These are phyloP conservation scores for Palythoa heliodiscus DNA, from an alignment of 92 coral and sea anemone species.

Conservation along the genomic window DNA sequence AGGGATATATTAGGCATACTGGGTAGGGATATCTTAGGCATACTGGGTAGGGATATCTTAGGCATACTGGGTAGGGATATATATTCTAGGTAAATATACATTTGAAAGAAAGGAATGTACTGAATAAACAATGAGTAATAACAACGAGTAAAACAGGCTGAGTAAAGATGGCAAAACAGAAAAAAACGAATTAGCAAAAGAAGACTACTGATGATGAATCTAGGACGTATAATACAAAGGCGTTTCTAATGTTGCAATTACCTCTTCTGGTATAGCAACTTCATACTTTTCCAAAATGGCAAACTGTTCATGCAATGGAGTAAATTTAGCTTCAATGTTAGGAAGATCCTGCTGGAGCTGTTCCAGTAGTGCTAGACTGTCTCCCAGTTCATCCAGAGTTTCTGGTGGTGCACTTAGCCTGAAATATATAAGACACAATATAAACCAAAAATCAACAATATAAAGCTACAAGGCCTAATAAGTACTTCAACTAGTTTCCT, in stretches of 20 bases:
- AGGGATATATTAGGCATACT: no score
- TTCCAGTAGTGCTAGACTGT: slow-evolving; percentile 86
- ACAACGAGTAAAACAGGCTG: no score
- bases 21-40: no score
- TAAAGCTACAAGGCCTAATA: no score
- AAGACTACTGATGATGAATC: neutral
- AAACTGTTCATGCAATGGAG: slow-evolving; percentile 98
- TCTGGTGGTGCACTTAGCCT: slow-evolving; percentile 99
- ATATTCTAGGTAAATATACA: no score
- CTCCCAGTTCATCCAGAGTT: slow-evolving; percentile 93
- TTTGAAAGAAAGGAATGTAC: no score
- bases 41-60: no score
- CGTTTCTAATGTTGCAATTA: neutral
- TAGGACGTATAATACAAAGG: neutral
- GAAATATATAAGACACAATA: neutral
- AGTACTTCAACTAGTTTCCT: no score
- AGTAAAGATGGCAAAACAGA: no score
- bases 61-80: no score
- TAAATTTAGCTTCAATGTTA: slow-evolving; percentile 94
- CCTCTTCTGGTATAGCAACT: slow-evolving; percentile 98
- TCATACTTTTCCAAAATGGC: slow-evolving; percentile 98
- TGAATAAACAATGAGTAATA: no score
- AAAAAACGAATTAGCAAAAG: no score
- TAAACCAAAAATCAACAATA: neutral
- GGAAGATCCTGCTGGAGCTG: slow-evolving; percentile 91